Evolutionary conservation across 2,888 invertebrate genomes (phyloP).

Genomic region (Panzeria rudis): DNA sequence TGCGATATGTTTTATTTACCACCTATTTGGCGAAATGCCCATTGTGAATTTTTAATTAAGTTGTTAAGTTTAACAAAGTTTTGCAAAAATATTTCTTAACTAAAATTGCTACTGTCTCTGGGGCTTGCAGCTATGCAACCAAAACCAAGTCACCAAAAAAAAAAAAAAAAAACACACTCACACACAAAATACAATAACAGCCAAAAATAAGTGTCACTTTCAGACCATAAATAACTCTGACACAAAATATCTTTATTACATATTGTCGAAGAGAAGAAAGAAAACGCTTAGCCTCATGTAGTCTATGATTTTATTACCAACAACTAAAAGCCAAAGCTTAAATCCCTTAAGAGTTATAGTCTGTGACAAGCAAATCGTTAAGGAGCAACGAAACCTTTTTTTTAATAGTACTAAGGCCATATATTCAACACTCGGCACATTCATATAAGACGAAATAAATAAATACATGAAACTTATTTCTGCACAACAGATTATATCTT

Average conservation of each 20-base stretch:
- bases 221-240: constrained; percentile 54
- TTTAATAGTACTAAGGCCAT: background rate
- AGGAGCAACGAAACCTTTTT: constrained; percentile 43
- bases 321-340: constrained; percentile 35
- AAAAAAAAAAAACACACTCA: constrained; percentile 31
- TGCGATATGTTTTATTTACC: background rate
- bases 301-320: constrained; percentile 40
- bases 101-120: constrained; percentile 14
- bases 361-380: constrained; percentile 29
- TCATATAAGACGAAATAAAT: constrained; percentile 9
- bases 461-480: constrained; percentile 23
- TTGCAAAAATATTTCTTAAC: background rate
- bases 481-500: constrained; percentile 31
- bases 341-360: constrained; percentile 67
- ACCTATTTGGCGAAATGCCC: background rate
- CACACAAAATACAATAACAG: constrained; percentile 36
- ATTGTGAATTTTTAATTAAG: constrained; percentile 14
- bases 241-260: constrained; percentile 54
- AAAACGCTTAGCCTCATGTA: background rate
- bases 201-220: constrained; percentile 50
- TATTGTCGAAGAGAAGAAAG: constrained; percentile 18
- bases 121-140: constrained; percentile 19
- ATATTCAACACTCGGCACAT: background rate
- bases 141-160: constrained; percentile 41
- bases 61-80: constrained; percentile 12